Base-by-base conservation (phyloP, 53 echinoderm and acorn worm genomes). In the Holothuria scabra region DNA sequence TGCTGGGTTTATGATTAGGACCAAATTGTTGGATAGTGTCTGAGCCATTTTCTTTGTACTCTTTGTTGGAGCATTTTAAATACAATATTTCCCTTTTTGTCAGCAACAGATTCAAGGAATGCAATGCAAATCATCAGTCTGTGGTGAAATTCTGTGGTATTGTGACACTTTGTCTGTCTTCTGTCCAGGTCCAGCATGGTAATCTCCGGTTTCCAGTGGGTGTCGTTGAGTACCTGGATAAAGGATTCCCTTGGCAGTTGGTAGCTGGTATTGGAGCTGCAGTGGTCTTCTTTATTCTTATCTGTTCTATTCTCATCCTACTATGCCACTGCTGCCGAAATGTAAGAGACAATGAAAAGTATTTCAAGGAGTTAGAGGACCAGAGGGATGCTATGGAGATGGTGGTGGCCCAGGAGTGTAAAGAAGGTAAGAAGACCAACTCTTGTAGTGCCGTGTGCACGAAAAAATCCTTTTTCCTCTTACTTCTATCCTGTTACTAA, bases 341-440 rank as follows among this genome's bases (percentile, higher is more conserved):
- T 68, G 76, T 87, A 38, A 81, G 75, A 21, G 79, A 88, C 60
- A 97, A 86, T 22, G 90, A 94, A 55, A 88, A 85, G 63, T 76
- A 78, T 25, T 85, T 94, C 61, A 92, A 74, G 72, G 84, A 90
- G 83, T 85, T 97, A 70, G 88, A 92, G 74, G 83, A 92, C 1
- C 92, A 94, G 70, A 75, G 88, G 26, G 94, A 90, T 37, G 74
- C 83, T 56, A 86, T 94, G 87, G 97, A 97, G 66, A 84, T 92
- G 37, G 84, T 84, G 38, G 97, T 97, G 65, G 97, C 94, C 19
- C 88, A 97, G 85, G 97, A 94, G 41, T 97, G 97, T 75, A 97
- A 97, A 85, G 97, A 97, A 92, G 94, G 97, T 97, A 31, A 31
- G 1, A 64, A n/a, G n/a, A n/a, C n/a, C n/a, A n/a, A n/a, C n/a